These are phyloP conservation scores for Meleagris gallopavo DNA, from an alignment of 2,113 vertebrate genomes.

Conservation along the genomic window DNA sequence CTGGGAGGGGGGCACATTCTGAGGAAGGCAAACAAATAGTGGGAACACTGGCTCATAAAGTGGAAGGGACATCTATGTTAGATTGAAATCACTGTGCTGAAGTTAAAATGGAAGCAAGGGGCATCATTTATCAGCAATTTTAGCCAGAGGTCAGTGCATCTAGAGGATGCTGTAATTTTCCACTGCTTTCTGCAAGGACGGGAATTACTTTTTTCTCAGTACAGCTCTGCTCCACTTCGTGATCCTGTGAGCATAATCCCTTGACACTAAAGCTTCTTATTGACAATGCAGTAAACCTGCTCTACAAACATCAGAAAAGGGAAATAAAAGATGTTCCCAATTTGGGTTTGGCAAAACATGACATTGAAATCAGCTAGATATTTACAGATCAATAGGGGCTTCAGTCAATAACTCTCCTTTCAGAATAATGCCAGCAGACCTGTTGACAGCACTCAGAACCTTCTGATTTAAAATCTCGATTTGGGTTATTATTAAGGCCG, in stretches of 20 bases:
- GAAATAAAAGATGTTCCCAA: conserved; percentile 56
- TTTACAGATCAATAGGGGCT: conserved; percentile 24
- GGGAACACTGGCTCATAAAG: not conserved
- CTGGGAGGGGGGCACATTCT: not conserved
- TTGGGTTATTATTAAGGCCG: conserved; percentile 21
- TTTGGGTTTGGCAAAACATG: conserved; percentile 43
- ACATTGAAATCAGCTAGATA: conserved; percentile 18
- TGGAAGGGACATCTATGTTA: rapidly evolving
- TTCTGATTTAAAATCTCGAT: conserved; percentile 14
- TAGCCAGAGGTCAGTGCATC: conserved; percentile 32
- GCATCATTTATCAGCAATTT: conserved; percentile 25
- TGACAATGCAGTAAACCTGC: conserved; percentile 59
- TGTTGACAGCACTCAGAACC: not conserved
- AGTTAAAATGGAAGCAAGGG: not conserved
- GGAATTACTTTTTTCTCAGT: conserved; percentile 53
- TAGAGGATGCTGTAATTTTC: conserved; percentile 70
- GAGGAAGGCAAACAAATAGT: not conserved
- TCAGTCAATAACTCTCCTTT: conserved; percentile 7
- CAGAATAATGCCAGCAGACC: conserved; percentile 13
- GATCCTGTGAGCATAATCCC: conserved; percentile 59
- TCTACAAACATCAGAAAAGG: not conserved
- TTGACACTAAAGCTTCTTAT: conserved; percentile 65
- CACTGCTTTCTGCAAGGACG: conserved; percentile 34
- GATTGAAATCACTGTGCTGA: not conserved
- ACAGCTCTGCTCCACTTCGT: conserved; percentile 35